These are phyloP conservation scores for Galerucella nymphaeae DNA, from an alignment of 2,888 invertebrate genomes.

Conservation along the genomic window DNA sequence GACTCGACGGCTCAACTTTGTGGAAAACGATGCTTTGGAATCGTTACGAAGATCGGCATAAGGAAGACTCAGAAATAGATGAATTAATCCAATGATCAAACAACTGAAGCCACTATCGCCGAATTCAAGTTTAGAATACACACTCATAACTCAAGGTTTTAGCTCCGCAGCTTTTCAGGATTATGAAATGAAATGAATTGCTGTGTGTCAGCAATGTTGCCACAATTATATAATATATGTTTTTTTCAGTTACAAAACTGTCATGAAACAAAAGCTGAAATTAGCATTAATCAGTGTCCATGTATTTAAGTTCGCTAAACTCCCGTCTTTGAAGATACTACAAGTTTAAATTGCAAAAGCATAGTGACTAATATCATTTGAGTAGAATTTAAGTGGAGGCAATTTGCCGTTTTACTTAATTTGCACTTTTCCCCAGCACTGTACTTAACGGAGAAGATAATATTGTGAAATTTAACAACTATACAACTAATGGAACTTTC, in stretches of 20 bases:
- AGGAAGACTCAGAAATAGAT: conserved; percentile 43
- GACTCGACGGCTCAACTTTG: conserved; percentile 24
- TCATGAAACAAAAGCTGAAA: neutral
- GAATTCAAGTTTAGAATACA: conserved; percentile 52
- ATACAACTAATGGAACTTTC: too few relatives aligned
- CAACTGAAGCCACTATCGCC: conserved; percentile 45
- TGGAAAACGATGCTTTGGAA: conserved; percentile 41
- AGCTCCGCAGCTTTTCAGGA: conserved; percentile 37
- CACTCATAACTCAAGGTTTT: conserved; percentile 51
- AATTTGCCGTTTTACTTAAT: conserved; percentile 13
- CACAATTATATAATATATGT: too few relatives aligned
- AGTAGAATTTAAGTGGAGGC: conserved; percentile 6
- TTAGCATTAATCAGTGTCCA: conserved; percentile 15
- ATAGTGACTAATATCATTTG: conserved; percentile 17
- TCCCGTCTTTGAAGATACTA: conserved; percentile 3
- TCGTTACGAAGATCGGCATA: conserved; percentile 44
- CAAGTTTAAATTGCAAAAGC: conserved; percentile 19
- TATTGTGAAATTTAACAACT: neutral
- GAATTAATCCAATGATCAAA: conserved; percentile 52
- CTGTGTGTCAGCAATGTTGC: conserved; percentile 23
- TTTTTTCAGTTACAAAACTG: neutral
- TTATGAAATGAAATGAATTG: conserved; percentile 42
- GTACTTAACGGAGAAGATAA: neutral
- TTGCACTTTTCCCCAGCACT: neutral
- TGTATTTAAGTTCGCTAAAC: conserved; percentile 2